Evolutionary conservation across 2,888 invertebrate species (phyloP), one percentile per base, ranked within the genome.

Genomic region (Hybos culiciformis): DNA sequence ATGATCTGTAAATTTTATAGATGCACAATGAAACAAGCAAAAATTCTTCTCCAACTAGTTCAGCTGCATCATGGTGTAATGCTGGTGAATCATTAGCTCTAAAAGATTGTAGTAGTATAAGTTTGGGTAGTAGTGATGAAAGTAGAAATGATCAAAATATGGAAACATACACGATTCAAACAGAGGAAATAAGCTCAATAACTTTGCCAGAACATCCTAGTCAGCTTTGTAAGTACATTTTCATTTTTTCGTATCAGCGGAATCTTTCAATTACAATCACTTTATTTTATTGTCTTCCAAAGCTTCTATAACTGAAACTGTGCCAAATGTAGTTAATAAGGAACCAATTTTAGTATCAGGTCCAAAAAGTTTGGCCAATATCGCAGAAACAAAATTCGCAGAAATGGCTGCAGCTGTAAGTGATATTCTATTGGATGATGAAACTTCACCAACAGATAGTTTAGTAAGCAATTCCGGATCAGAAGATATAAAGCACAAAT

Each of bases 371-470:
- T 52, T 65, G 1, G 56, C 57, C 45, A 57, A 59, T 42, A 56
- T 63, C 24, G 58, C 59, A 17, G 65, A 66, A 45, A 55, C 57
- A 3, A 81, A 83, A 54, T 85, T 86, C 53, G 84, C 83, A 0
- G 72, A 73, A 45, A 71, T 82, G 56, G 80, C 80, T 3, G 77
- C 81, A 38, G 80, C 78, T 48, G 73, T 76, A 15, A 80, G 78
- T 33, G 75, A 76, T 1, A 75, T 77, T 45, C 63, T 86, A 24
- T 68, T 87, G 23, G 85, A 85, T 49, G 86, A 87, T 54, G 86
- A 87, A 58, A 83, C 83, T 1, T 85, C 85, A 1, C 87, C 87
- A 12, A 83, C 83, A 1, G 85, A 84, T 53, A 84, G 84, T 57
- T 65, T 84, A 39, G 78, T 83, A 48, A 66, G 66, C 49, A 66